Evolutionary conservation across 2,888 invertebrate species (phyloP).

Genomic region (Microchrysa polita): DNA sequence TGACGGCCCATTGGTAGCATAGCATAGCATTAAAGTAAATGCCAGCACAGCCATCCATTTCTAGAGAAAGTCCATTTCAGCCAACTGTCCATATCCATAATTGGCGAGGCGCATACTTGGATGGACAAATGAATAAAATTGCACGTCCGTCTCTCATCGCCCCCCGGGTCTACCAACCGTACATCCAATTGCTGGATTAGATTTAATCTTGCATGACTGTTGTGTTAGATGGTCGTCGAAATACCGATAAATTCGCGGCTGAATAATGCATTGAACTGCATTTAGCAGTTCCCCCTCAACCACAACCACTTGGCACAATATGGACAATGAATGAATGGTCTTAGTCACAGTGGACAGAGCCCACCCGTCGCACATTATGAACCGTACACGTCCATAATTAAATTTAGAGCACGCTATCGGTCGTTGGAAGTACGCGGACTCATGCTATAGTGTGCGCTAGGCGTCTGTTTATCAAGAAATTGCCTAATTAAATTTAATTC

Average conservation of each 20-base stretch:
- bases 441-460: too few species aligned
- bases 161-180: neutral
- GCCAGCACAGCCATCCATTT: neutral
- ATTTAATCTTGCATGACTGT: constrained; percentile 18
- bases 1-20: neutral
- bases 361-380: neutral
- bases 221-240: neutral
- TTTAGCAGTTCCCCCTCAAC: neutral
- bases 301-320: neutral
- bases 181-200: constrained; percentile 25
- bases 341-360: neutral
- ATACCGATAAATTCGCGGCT: neutral
- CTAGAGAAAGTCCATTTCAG: constrained; percentile 33
- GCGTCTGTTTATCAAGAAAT: neutral
- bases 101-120: constrained; percentile 8
- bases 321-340: too few species aligned
- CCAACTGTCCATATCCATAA: constrained; percentile 14
- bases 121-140: neutral
- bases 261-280: constrained; percentile 31
- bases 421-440: too few species aligned
- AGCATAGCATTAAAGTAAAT: neutral
- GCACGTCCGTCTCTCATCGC: neutral
- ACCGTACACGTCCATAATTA: too few species aligned
- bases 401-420: constrained; percentile 23
- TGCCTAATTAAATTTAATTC: constrained; percentile 32